A percentile compares a stretch with the other conserved stretches of the same genome.
These are phyloP conservation scores for Boloria euphrosyne DNA, from an alignment of 2,888 invertebrate genomes.

Conservation along the genomic window DNA sequence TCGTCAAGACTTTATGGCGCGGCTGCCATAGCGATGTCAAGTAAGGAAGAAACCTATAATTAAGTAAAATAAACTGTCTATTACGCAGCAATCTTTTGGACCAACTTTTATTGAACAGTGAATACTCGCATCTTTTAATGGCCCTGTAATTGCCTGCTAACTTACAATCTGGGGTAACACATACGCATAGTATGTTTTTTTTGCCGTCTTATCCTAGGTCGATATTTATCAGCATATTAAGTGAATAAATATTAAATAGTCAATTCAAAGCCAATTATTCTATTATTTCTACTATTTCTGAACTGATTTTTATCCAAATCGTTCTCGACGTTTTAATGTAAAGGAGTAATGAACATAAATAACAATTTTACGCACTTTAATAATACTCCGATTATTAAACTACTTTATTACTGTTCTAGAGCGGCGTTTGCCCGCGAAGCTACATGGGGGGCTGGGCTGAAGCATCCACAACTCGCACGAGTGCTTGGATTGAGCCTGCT, in stretches of 20 bases:
- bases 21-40: conserved; percentile 86
- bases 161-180: no score
- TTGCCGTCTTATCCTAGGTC: no score
- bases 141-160: no score
- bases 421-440: conserved; percentile 94
- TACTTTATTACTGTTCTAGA: conserved; percentile 66
- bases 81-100: no score
- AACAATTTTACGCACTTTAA: background rate
- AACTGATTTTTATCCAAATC: no score
- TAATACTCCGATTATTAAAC: background rate
- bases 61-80: background rate
- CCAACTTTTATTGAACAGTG: no score
- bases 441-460: conserved; percentile 90
- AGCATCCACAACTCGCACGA: conserved; percentile 91
- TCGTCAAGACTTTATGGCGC: conserved; percentile 89
- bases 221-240: no score
- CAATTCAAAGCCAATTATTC: no score
- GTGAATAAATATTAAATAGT: no score
- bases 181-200: no score
- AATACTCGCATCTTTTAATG: no score
- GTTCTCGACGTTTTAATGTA: background rate
- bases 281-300: no score
- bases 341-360: background rate
- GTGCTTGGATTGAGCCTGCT: conserved; percentile 92
- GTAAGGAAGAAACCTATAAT: conserved; percentile 61